phyloP scores from a whole-genome alignment of 2,888 invertebrate species.

The Pseudococcus longispinus region DNA sequence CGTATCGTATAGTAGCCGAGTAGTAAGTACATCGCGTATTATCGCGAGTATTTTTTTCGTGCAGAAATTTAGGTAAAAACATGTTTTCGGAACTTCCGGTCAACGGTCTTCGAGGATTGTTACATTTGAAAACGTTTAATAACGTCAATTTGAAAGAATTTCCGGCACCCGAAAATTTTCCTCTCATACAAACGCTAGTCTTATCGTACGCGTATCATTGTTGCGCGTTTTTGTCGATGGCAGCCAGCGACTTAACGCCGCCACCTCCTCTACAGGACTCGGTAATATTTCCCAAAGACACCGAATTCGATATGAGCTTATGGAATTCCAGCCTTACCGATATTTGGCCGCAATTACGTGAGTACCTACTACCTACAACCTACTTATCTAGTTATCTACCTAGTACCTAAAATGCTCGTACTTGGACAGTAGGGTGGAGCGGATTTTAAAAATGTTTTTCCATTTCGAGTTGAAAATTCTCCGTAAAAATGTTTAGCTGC shows the following conservation, averaged over 20 bases:
- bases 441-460: too few species aligned
- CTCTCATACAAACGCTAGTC: constrained; percentile 74
- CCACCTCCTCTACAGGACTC: constrained; percentile 63
- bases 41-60: constrained; percentile 52
- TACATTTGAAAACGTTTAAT: constrained; percentile 90
- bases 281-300: constrained; percentile 72
- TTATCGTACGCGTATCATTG: constrained; percentile 96
- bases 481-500: too few species aligned
- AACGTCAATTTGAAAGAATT: constrained; percentile 87
- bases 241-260: constrained; percentile 63
- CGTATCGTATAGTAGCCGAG: too few species aligned
- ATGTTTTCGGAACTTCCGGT: constrained; percentile 83
- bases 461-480: too few species aligned
- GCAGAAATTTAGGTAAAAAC: constrained; percentile 90
- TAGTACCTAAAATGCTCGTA: too few species aligned
- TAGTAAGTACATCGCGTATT: too few species aligned
- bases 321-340: constrained; percentile 83
- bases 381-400: neutral
- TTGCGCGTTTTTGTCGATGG: constrained; percentile 82
- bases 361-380: constrained; percentile 63
- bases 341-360: constrained; percentile 83
- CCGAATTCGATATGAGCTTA: constrained; percentile 75
- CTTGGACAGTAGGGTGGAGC: too few species aligned
- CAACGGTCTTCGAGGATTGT: constrained; percentile 77
- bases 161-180: constrained; percentile 85